Evolutionary conservation across 2,113 vertebrate genomes (phyloP).

Genomic region (Colaptes auratus): DNA sequence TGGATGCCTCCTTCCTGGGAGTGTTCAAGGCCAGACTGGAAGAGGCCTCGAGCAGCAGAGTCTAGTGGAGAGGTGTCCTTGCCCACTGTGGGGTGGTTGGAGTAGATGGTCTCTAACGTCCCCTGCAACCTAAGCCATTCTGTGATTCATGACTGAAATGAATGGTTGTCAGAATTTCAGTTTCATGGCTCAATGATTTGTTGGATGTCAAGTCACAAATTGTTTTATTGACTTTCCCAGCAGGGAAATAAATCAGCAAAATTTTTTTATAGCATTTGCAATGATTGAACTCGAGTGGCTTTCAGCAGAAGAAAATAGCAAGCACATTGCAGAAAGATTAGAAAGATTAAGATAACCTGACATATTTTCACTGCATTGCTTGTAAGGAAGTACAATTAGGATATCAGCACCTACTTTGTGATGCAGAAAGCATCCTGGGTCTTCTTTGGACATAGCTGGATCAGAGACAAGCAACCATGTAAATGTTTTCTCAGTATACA

Average conservation of each 20-base stretch:
- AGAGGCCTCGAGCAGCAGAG: too few relatives aligned
- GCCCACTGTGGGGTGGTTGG: too few relatives aligned
- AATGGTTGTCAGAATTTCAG: slow-evolving; percentile 2
- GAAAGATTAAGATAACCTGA: slow-evolving; percentile 7
- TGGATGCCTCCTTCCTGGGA: too few relatives aligned
- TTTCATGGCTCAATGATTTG: slow-evolving; percentile 26
- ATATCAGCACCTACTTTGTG: not conserved
- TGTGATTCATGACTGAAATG: not conserved
- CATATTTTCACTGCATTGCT: slow-evolving; percentile 18
- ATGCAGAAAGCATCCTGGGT: not conserved
- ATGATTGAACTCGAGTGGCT: not conserved
- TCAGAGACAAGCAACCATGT: not conserved
- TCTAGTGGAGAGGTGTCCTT: too few relatives aligned
- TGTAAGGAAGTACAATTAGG: not conserved
- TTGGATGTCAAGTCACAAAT: not conserved
- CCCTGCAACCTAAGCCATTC: too few relatives aligned
- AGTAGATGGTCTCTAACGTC: too few relatives aligned
- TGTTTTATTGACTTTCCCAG: slow-evolving; percentile 35
- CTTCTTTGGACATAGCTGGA: not conserved
- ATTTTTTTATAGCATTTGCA: slow-evolving; percentile 30
- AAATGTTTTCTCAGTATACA: not conserved
- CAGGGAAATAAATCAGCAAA: slow-evolving; percentile 27
- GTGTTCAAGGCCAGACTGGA: too few relatives aligned
- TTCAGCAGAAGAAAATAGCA: slow-evolving; percentile 3
- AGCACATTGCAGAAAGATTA: slow-evolving; percentile 14